Conservation (phyloP, 1,140 invertebrate genomes). For the Pseudomyrmex cubaensis region DNA sequence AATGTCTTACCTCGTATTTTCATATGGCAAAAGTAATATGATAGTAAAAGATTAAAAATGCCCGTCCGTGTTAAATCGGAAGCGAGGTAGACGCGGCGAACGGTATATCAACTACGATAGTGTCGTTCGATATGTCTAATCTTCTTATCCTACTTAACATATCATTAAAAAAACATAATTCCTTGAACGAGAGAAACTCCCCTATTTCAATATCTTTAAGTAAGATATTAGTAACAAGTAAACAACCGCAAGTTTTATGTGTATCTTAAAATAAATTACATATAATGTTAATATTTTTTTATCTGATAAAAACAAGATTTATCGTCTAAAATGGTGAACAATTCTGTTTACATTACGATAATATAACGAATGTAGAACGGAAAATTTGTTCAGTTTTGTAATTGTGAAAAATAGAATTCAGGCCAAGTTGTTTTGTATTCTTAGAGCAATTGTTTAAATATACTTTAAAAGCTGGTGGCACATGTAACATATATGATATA, state of each 20-base stretch:
- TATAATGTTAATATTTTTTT: background rate
- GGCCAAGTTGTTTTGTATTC: background rate
- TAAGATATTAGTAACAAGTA: conserved; percentile 41
- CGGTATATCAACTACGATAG: background rate
- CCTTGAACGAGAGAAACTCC: background rate
- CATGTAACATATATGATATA: conserved; percentile 11
- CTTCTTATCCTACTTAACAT: background rate
- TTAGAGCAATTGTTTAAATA: background rate
- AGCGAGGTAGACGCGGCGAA: conserved; percentile 3
- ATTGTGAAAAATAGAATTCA: conserved; percentile 3
- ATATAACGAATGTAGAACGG: background rate
- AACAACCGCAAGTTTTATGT: conserved; percentile 23
- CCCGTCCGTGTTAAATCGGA: background rate
- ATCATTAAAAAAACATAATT: conserved; percentile 1
- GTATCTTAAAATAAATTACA: background rate
- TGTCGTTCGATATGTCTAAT: background rate
- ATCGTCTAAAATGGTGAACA: conserved; percentile 46
- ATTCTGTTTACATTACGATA: background rate
- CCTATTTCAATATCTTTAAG: background rate
- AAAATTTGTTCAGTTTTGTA: background rate
- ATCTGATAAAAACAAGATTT: conserved; percentile 23
- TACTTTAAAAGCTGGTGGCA: background rate
- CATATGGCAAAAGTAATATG: conserved; percentile 32
- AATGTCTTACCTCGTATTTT: conserved; percentile 31
- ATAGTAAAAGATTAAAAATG: conserved; percentile 26